These are phyloP conservation scores for Parazoanthus atlanticus DNA, from an alignment of 92 coral and sea anemone species.

Conservation along the genomic window DNA sequence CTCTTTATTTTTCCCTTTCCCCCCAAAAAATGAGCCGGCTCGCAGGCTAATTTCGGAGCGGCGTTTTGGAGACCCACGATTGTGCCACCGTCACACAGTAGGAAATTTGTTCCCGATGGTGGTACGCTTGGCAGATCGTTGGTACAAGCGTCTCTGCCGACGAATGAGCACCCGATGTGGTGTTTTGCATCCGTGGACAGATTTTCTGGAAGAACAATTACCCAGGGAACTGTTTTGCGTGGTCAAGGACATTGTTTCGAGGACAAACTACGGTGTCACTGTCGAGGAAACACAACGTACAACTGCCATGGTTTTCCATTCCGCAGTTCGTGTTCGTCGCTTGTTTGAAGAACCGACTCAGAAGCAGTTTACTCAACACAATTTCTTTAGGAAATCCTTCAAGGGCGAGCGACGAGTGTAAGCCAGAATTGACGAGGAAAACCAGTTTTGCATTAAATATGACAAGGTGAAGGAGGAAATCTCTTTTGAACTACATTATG, in stretches of 20 bases:
- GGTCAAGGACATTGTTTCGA: neutral
- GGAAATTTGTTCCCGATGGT: neutral
- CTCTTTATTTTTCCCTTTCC: no score
- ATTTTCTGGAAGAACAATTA: neutral
- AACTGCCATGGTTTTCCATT: conserved; percentile 12
- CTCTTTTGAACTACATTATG: conserved; percentile 25
- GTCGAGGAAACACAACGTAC: conserved; percentile 5
- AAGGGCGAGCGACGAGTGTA: conserved; percentile 2
- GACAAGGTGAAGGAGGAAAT: neutral
- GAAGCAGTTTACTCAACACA: no score
- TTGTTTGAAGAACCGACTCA: conserved; percentile 19
- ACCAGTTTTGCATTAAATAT: neutral
- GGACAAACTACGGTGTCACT: neutral
- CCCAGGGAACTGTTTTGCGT: neutral
- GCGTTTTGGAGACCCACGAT: conserved; percentile 2
- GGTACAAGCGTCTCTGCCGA: conserved; percentile 18
- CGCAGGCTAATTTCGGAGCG: neutral
- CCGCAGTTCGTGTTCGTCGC: neutral
- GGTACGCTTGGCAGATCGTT: neutral
- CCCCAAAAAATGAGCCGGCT: no score
- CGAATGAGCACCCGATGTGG: conserved; percentile 1
- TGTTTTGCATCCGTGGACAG: neutral
- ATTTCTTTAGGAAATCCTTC: no score
- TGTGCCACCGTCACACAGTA: neutral
- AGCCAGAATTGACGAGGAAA: neutral